Percentiles rank a stretch among this genome's conserved stretches.
Evolutionary conservation across 1,140 invertebrate genomes (phyloP).

Genomic region (Papilio xuthus): DNA sequence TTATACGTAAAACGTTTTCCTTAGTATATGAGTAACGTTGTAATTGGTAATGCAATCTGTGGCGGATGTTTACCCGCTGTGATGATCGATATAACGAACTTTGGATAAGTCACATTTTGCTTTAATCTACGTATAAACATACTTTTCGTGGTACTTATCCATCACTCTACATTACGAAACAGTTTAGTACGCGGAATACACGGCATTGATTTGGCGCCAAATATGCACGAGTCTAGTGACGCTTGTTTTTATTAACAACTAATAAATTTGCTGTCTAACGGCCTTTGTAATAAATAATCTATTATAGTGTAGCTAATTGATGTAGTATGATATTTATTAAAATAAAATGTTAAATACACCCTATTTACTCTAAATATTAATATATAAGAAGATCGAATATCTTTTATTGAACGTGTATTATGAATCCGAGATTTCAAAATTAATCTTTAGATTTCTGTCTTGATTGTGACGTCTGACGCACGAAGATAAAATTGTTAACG

Average conservation of each 20-base stretch:
- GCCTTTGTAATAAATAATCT: slow-evolving; percentile 3
- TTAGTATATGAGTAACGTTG: not conserved
- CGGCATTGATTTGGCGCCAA: slow-evolving; percentile 13
- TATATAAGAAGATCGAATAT: not conserved
- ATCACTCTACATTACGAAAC: slow-evolving; percentile 14
- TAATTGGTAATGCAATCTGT: slow-evolving; percentile 24
- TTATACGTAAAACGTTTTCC: not conserved
- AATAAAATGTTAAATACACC: not conserved
- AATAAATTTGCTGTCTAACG: slow-evolving; percentile 9
- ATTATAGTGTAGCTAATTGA: not conserved
- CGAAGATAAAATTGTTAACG: not conserved
- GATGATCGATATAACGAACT: slow-evolving; percentile 17
- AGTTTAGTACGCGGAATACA: slow-evolving; percentile 9
- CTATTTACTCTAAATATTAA: not conserved
- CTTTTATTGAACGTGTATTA: not conserved
- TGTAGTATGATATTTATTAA: not conserved
- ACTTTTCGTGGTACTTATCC: slow-evolving; percentile 12
- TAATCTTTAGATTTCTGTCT: not conserved
- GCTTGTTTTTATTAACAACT: not conserved
- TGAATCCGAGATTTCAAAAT: not conserved
- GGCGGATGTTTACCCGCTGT: not conserved
- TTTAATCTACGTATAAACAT: slow-evolving; percentile 11
- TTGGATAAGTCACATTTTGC: not conserved
- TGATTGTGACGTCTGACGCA: not conserved
- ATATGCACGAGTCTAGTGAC: slow-evolving; percentile 20